Percentiles rank a stretch among this genome's conserved stretches.
Evolutionary conservation across 2,113 vertebrate species (phyloP).

Genomic region (Gorsachius goisagi): DNA sequence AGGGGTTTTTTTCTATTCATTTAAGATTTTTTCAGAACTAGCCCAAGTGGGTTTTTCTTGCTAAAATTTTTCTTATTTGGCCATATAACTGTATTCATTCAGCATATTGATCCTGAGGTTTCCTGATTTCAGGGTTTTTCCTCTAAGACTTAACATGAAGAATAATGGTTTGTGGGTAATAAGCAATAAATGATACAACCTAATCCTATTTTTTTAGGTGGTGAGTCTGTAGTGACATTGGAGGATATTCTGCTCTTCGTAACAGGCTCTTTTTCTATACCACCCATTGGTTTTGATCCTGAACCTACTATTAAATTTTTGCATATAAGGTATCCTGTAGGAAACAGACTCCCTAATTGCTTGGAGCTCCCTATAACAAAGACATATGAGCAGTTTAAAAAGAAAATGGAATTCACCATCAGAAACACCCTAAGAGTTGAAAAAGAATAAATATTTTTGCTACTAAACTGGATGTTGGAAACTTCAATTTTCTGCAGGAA

Average conservation of each 20-base stretch:
- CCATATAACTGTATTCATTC: neutral
- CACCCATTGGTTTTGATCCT: slow-evolving; percentile 79
- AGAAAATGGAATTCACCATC: slow-evolving; percentile 86
- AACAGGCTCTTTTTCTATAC: slow-evolving; percentile 79
- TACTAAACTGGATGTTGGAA: slow-evolving; percentile 26
- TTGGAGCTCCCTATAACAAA: slow-evolving; percentile 82
- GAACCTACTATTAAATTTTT: slow-evolving; percentile 83
- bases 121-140: neutral
- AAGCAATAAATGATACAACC: neutral
- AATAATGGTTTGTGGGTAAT: neutral
- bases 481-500: neutral
- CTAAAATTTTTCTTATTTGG: neutral
- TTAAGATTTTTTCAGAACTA: neutral
- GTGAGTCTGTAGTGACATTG: slow-evolving; percentile 79
- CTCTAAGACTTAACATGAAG: neutral
- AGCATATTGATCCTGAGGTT: neutral
- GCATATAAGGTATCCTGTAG: slow-evolving; percentile 75
- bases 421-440: slow-evolving; percentile 55
- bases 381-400: slow-evolving; percentile 85
- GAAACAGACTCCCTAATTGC: slow-evolving; percentile 74
- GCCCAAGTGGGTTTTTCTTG: neutral
- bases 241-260: slow-evolving; percentile 86
- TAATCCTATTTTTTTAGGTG: slow-evolving; percentile 71
- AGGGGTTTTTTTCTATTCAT: neutral
- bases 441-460: slow-evolving; percentile 49